Base-by-base conservation (phyloP, 2,888 invertebrate species). In the Portevinia maculata region DNA sequence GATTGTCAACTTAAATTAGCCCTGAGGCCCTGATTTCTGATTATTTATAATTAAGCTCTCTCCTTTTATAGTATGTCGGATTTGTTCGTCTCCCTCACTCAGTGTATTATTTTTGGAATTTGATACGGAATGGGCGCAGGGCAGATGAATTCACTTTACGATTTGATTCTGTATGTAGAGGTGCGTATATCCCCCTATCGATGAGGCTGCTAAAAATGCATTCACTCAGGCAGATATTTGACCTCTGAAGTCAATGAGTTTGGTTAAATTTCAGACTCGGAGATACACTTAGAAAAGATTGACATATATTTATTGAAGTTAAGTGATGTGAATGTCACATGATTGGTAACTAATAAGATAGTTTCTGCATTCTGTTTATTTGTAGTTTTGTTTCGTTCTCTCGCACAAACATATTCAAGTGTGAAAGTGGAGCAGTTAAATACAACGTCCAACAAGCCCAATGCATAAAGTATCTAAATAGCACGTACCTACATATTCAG, bases 301-400 rank as follows among this genome's bases (percentile, higher is more conserved):
- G 83, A 83, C 83, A 71, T 83, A 78, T 41, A 69, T 83, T 78
- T 69, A 83, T 78, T 83, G 67, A 73, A 62, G 78, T 78, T 83
- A 83, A 83, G 62, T 83, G 83, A 83, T 83, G 83, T 83, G 83
- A 78, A 83, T 83, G 78, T 83, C 78, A 83, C 62, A 78, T 71
- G 78, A 83, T 73, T 83, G 71, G 55, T 55, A 71, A 15, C 65
- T 83, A 83, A 83, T 83, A 70, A 81, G 62, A 70, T 69, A 65
- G 81, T 81, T 75, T 48, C 76, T 65, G 70, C 76, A 81, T 65
- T 76, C 44, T 70, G 8, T 59, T 76, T 81, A 75, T 55, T 19
- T 7, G 15, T 7, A 39, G 3, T n/a, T 5, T 39, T 39, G 15
- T 19, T 41, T 17, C 9, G 9, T 7, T 3, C 13, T 41, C 41